Evolutionary conservation across 2,888 invertebrate genomes (phyloP).

Genomic region (Onchidella celtica): DNA sequence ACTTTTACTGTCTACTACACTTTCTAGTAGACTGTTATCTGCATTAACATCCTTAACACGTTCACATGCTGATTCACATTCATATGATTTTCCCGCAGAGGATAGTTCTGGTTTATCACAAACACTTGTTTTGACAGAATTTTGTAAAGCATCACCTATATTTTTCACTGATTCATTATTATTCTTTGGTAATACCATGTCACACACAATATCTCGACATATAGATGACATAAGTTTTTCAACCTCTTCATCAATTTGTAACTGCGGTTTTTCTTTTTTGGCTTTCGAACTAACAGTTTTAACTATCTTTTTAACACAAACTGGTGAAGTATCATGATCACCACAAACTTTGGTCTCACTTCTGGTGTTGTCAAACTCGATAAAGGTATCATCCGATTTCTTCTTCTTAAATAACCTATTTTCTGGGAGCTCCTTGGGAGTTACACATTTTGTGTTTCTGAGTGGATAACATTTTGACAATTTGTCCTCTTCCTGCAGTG

Average conservation of each 20-base stretch:
- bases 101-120: not conserved
- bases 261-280: conserved; percentile 27
- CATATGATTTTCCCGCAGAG: not conserved
- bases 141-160: not conserved
- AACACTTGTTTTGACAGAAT: not conserved
- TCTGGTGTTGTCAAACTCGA: not conserved
- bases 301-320: not conserved
- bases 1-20: not conserved
- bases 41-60: not conserved
- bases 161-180: conserved; percentile 4
- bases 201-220: conserved; percentile 39
- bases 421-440: not conserved
- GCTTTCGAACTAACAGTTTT: not conserved
- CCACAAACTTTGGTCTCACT: not conserved
- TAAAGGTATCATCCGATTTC: not conserved
- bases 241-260: not conserved
- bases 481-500: not conserved
- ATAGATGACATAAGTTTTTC: conserved; percentile 36
- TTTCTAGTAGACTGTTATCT: not conserved
- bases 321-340: not conserved
- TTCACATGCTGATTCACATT: not conserved
- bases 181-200: conserved; percentile 14
- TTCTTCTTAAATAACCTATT: not conserved
- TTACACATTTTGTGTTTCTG: not conserved
- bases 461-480: not conserved